These are phyloP conservation scores for Spicauda simplicius DNA, from an alignment of 2,888 invertebrate genomes.

Conservation along the genomic window DNA sequence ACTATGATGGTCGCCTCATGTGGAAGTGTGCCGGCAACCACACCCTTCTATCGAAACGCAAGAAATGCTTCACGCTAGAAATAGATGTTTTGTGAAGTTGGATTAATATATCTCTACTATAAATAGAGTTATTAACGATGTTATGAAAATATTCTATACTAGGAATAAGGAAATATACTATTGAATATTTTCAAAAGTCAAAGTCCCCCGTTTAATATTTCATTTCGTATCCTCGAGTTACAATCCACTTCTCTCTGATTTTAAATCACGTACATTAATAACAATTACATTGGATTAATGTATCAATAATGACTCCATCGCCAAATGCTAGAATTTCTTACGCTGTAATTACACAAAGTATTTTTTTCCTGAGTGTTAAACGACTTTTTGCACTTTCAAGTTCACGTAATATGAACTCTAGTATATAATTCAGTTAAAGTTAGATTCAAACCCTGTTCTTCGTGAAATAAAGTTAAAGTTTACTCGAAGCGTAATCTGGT, in stretches of 20 bases:
- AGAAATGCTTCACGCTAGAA: too few relatives aligned
- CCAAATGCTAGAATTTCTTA: slow-evolving; percentile 21
- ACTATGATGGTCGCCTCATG: too few relatives aligned
- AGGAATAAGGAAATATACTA: too few relatives aligned
- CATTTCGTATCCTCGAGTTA: neutral
- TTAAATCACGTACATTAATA: slow-evolving; percentile 27
- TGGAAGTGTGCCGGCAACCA: too few relatives aligned
- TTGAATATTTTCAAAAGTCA: too few relatives aligned
- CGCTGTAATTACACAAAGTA: slow-evolving; percentile 34
- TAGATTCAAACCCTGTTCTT: slow-evolving; percentile 4
- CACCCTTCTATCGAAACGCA: too few relatives aligned
- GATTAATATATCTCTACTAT: too few relatives aligned
- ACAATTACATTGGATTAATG: slow-evolving; percentile 25
- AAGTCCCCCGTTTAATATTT: too few relatives aligned
- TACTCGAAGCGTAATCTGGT: slow-evolving; percentile 31
- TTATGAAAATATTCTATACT: too few relatives aligned
- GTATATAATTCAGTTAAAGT: slow-evolving; percentile 9
- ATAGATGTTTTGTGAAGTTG: too few relatives aligned
- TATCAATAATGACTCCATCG: slow-evolving; percentile 17
- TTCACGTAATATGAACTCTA: slow-evolving; percentile 42
- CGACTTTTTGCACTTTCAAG: slow-evolving; percentile 39
- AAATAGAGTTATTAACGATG: too few relatives aligned
- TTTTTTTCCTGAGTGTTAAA: slow-evolving; percentile 28
- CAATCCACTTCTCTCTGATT: slow-evolving; percentile 13
- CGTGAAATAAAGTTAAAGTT: slow-evolving; percentile 17